These are phyloP conservation scores for Drosophila persimilis DNA, from an alignment of 1,140 invertebrate species.

Conservation along the genomic window DNA sequence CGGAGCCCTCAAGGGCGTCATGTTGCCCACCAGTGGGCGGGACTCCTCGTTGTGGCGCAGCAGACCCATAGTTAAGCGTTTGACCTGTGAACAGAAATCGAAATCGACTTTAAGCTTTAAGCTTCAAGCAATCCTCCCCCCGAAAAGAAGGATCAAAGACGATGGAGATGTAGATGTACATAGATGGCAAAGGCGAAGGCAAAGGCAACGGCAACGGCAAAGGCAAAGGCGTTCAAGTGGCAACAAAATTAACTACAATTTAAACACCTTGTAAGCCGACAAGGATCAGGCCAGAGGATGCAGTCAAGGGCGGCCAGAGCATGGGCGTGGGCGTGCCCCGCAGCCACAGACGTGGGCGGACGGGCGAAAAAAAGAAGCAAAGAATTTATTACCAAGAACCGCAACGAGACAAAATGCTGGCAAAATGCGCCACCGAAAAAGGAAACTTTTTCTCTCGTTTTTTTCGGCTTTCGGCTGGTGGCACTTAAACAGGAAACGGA, in stretches of 20 bases:
- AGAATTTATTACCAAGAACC: constrained; percentile 79
- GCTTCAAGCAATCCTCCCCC: constrained; percentile 26
- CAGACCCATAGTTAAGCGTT: constrained; percentile 77
- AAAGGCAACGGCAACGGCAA: constrained; percentile 32
- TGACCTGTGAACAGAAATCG: constrained; percentile 50
- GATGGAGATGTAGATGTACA: constrained; percentile 3
- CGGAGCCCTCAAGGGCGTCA: constrained; percentile 53
- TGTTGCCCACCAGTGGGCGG: constrained; percentile 84
- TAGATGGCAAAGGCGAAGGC: neutral
- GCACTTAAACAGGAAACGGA: constrained; percentile 79
- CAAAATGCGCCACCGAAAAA: constrained; percentile 35
- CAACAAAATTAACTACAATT: constrained; percentile 81
- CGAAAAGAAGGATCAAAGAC: constrained; percentile 26
- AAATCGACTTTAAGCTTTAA: constrained; percentile 33
- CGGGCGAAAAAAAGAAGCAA: constrained; percentile 24
- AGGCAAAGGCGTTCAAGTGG: constrained; percentile 62
- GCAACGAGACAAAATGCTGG: constrained; percentile 76
- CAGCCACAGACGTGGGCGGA: constrained; percentile 54
- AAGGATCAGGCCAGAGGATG: constrained; percentile 34
- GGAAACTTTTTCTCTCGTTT: constrained; percentile 48
- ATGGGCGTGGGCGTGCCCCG: constrained; percentile 36
- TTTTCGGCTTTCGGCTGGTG: constrained; percentile 33
- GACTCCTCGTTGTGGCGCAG: constrained; percentile 84
- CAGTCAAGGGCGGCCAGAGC: constrained; percentile 32
- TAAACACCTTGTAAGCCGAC: constrained; percentile 76